phyloP scores from a whole-genome alignment of 2,888 invertebrate genomes.

The Hofmannophila pseudospretella region DNA sequence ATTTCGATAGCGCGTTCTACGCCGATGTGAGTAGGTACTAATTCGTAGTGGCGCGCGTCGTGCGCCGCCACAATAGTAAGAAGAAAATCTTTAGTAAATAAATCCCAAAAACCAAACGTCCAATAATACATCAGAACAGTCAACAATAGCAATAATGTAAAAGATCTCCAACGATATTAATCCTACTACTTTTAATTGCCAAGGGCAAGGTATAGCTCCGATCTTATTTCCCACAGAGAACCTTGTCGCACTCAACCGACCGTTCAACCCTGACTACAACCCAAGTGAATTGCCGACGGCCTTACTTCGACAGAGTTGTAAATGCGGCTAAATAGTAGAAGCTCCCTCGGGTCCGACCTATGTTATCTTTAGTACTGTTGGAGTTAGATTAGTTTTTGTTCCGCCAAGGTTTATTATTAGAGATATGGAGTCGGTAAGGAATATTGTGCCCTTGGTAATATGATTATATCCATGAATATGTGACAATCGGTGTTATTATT shows the following conservation, averaged over 20 bases:
- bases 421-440: conserved; percentile 29
- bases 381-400: conserved; percentile 71
- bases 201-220: not conserved
- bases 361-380: conserved; percentile 63
- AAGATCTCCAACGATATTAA: not conserved
- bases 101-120: too few species aligned
- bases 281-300: not conserved
- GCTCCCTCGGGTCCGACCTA: conserved; percentile 24
- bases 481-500: not conserved
- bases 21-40: too few species aligned
- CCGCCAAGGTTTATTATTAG: conserved; percentile 50
- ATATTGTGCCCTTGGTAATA: conserved; percentile 1
- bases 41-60: too few species aligned
- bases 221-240: not conserved
- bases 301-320: conserved; percentile 24
- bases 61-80: too few species aligned
- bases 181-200: not conserved
- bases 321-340: conserved; percentile 15
- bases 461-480: not conserved
- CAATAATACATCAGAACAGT: not conserved
- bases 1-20: too few species aligned
- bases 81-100: too few species aligned
- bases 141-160: not conserved
- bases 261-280: not conserved
- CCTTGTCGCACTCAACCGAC: not conserved